Base-by-base conservation (phyloP, 1,140 invertebrate species). In the Anastrepha obliqua region DNA sequence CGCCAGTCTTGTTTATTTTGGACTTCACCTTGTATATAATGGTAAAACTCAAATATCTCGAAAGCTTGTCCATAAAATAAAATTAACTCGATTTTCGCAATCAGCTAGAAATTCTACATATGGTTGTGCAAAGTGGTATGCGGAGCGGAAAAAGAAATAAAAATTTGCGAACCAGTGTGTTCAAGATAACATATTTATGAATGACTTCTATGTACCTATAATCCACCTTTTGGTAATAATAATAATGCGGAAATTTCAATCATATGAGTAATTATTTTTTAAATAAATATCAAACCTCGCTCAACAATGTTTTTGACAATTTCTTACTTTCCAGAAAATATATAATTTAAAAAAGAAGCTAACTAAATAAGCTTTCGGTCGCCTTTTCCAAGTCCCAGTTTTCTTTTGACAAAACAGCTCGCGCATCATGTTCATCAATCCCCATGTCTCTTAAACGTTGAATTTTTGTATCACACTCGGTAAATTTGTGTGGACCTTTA, bases 351-450 rank as follows among this genome's bases (percentile, higher is more conserved):
- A 51, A 81, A 78, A 44, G 55, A 91, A 90, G 93, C 96, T 98
- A 98, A 96, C 97, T 97, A 94, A 98, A 98, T 86, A 98, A 94
- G 91, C 97, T 96, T 93, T 98, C 97, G 13, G 97, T 98, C 67
- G 97, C 97, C 91, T 96, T 94, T 94, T 98, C 97, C 90, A 98
- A 93, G 91, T 98, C 97, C 98, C 98, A 99, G 92, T 97, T 96
- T 91, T 96, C 97, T 20, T 97, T 97, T 42, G 97, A 98, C 42
- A 99, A 94, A 51, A 97, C 97, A 29, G 97, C 96, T 88, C 97
- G 94, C 15, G 97, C 97, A 90, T 96, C 95, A 89, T 97, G 95
- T 91, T 97, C 96, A 87, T 97, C 97, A 17, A 98, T 95, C n/a
- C 97, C 97, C 97, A 98, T 98, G 91, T 98, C 97, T 88, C 95